Base-by-base conservation (phyloP, 2,113 vertebrate species). In the Calonectris borealis region DNA sequence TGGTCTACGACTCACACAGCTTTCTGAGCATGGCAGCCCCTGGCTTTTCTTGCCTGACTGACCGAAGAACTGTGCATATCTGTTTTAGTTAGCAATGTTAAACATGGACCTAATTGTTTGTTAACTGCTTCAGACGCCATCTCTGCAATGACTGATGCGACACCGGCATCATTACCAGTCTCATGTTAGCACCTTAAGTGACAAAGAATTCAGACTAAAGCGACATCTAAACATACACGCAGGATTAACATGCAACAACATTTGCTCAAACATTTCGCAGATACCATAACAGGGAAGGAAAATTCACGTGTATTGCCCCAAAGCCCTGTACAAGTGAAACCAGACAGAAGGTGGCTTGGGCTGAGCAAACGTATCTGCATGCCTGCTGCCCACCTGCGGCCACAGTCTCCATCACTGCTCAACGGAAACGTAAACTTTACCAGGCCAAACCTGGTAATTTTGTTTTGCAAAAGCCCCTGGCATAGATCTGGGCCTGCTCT, bases 81-180 rank as follows among this genome's bases (percentile, higher is more conserved):
- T 86, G 72, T 52, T 95, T 92, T 88, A 97, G 84, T 84, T 60
- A 88, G 86, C 48, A 52, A 64, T 65, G 64, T 80, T 69, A 90
- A 93, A 75, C 79, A 83, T 9, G 72, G 83, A 83, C 76, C 88
- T 95, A 96, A 94, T 88, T 90, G 90, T 80, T 75, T 38, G 88
- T 83, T 88, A 96, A 71, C 76, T 69, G 83, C 79, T 73, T 73
- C 79, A 94, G 90, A 90, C 4, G 3, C 79, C 90, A 83, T 12
- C 79, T 86, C 51, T 55, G 90, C 69, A 93, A 55, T 10, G 79
- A 76, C 66, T 75, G 83, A 52, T 81, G 38, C 16, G 60, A 88
- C 76, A 91, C n/a, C 46, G 88, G 62, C 68, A 70, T 40, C 17
- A 0, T 9, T 5, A 34, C 40, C 2, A 0, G 5, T 73, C 60